Conservation (phyloP, 1,140 invertebrate species). For the Marisa cornuarietis region DNA sequence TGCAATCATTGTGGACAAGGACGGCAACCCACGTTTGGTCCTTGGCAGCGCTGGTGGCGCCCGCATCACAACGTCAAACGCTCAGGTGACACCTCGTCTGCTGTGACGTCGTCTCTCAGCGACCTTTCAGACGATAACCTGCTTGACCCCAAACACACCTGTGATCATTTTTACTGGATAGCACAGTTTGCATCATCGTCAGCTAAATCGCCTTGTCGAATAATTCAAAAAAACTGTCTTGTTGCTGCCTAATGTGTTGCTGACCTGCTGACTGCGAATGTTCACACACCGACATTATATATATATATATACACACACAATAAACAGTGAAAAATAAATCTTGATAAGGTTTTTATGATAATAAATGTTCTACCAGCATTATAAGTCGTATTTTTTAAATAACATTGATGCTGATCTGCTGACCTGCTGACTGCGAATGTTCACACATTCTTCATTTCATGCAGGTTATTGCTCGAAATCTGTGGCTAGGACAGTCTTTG, state of each 20-base stretch:
- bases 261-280: too few relatives aligned
- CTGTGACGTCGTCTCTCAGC: too few relatives aligned
- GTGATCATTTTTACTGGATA: too few relatives aligned
- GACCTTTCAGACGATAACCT: too few relatives aligned
- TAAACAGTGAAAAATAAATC: neutral
- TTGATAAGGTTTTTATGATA: neutral
- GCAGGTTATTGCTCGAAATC: slow-evolving; percentile 79
- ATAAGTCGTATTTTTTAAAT: neutral
- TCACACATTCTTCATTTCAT: neutral
- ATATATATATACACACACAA: too few relatives aligned
- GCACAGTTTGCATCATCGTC: too few relatives aligned
- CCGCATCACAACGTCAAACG: slow-evolving; percentile 84
- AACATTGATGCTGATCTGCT: neutral
- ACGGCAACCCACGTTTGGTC: slow-evolving; percentile 78
- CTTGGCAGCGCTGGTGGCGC: slow-evolving; percentile 92
- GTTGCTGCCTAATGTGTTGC: too few relatives aligned
- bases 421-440: too few relatives aligned
- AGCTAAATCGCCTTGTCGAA: too few relatives aligned
- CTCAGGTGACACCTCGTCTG: slow-evolving; percentile 72
- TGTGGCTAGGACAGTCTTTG: slow-evolving; percentile 85
- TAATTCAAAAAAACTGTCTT: too few relatives aligned
- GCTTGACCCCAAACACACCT: too few relatives aligned
- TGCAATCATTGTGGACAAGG: slow-evolving; percentile 79
- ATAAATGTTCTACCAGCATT: neutral
- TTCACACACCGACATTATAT: too few relatives aligned